Evolutionary conservation across 2,888 invertebrate species (phyloP).

Genomic region (Adelphocoris suturalis): DNA sequence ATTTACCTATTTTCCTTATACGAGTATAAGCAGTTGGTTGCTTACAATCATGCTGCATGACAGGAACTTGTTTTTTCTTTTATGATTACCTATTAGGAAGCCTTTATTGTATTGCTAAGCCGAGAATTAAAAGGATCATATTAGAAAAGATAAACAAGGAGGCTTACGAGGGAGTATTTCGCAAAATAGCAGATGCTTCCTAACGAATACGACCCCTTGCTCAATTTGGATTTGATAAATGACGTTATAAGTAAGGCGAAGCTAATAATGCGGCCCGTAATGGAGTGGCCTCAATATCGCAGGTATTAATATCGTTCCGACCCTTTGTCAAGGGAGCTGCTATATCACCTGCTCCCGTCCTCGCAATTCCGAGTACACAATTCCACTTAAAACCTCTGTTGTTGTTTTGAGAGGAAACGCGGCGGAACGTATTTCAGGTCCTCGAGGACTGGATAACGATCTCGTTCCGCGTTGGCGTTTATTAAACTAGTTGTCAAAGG

Average conservation of each 20-base stretch:
- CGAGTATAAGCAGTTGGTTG: too few relatives aligned
- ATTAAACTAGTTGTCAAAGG: slow-evolving; percentile 37
- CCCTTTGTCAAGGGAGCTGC: slow-evolving; percentile 37
- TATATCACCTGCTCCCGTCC: slow-evolving; percentile 39
- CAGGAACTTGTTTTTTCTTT: too few relatives aligned
- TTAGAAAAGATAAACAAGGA: neutral
- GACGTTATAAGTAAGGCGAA: slow-evolving; percentile 17
- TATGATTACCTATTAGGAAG: too few relatives aligned
- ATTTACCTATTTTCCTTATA: too few relatives aligned
- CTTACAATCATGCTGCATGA: too few relatives aligned
- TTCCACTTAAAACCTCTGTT: slow-evolving; percentile 5
- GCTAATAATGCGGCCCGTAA: slow-evolving; percentile 2
- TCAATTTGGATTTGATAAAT: slow-evolving; percentile 35
- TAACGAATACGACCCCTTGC: neutral
- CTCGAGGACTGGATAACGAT: slow-evolving; percentile 3
- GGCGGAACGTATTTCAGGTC: neutral
- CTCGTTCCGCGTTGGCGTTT: slow-evolving; percentile 3
- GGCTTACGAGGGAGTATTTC: neutral
- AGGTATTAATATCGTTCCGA: slow-evolving; percentile 23
- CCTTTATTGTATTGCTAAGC: too few relatives aligned
- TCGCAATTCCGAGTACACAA: slow-evolving; percentile 36
- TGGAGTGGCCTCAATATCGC: slow-evolving; percentile 17
- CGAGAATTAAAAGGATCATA: neutral
- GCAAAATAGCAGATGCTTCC: slow-evolving; percentile 6
- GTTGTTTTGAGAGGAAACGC: slow-evolving; percentile 24